phyloP scores from a whole-genome alignment of 2,113 vertebrate species.

The Mobula birostris region DNA sequence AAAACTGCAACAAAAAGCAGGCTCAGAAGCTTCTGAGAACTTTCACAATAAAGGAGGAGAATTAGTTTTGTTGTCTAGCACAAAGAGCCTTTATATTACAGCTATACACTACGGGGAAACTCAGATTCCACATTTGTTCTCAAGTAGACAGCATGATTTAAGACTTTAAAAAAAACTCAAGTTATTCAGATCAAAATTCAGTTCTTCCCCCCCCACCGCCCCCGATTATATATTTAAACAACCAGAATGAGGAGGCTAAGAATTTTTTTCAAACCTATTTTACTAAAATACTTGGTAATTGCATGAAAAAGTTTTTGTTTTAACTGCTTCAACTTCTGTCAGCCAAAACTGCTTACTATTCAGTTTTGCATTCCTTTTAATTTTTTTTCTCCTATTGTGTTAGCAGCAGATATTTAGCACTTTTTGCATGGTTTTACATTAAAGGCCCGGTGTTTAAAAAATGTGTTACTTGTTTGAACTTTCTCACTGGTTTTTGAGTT shows the following conservation, averaged over 20 bases:
- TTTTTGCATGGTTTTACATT: neutral
- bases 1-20: neutral
- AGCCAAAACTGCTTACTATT: neutral
- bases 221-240: neutral
- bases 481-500: neutral
- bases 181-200: neutral
- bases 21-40: neutral
- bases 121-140: neutral
- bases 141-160: neutral
- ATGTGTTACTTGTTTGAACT: too few species aligned
- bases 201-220: neutral
- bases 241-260: neutral
- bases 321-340: neutral
- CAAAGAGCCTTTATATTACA: conserved; percentile 30
- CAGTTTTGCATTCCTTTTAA: neutral
- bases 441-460: too few species aligned
- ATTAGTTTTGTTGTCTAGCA: neutral
- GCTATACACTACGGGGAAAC: neutral
- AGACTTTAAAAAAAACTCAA: neutral
- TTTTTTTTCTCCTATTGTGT: neutral
- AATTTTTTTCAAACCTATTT: neutral
- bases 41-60: neutral
- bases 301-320: neutral
- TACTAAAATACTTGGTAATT: neutral
- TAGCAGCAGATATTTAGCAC: neutral